Conservation (phyloP, 1,140 invertebrate species). For the Zaprionus africanus region DNA sequence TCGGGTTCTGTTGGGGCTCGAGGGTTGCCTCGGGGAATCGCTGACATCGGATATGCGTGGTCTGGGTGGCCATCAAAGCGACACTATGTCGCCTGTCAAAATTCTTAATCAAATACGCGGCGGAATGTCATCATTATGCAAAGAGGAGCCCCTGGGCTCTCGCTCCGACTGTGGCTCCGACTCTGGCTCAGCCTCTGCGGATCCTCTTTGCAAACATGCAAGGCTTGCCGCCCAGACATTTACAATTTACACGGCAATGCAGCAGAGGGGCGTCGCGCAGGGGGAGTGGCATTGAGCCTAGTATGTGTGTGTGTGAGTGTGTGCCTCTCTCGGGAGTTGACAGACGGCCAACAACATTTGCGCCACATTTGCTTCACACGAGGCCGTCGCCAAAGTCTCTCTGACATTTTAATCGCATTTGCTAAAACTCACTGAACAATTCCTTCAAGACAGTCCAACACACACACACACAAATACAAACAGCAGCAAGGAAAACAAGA, state of each 20-base stretch:
- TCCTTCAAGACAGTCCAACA: constrained; percentile 49
- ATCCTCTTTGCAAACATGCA: constrained; percentile 33
- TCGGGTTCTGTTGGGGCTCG: neutral
- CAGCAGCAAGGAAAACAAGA: constrained; percentile 18
- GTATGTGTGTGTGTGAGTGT: neutral
- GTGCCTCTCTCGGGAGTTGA: constrained; percentile 40
- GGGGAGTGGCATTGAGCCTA: constrained; percentile 24
- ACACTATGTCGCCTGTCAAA: constrained; percentile 83
- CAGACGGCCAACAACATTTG: constrained; percentile 81
- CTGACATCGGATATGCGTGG: constrained; percentile 73
- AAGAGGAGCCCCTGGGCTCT: constrained; percentile 53
- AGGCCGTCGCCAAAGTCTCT: constrained; percentile 63
- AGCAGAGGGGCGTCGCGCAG: neutral
- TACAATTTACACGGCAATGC: constrained; percentile 65
- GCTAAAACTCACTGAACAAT: constrained; percentile 84
- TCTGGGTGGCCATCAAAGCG: constrained; percentile 81
- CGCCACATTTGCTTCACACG: constrained; percentile 82
- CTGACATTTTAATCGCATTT: constrained; percentile 84
- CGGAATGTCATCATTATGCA: constrained; percentile 83
- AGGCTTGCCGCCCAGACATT: constrained; percentile 65
- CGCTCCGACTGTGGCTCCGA: neutral
- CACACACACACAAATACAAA: constrained; percentile 26
- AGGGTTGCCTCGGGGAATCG: neutral
- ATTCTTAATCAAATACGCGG: constrained; percentile 83
- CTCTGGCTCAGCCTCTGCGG: neutral